Conservation (phyloP, 1,140 invertebrate genomes). For the Drosophila cardini region DNA sequence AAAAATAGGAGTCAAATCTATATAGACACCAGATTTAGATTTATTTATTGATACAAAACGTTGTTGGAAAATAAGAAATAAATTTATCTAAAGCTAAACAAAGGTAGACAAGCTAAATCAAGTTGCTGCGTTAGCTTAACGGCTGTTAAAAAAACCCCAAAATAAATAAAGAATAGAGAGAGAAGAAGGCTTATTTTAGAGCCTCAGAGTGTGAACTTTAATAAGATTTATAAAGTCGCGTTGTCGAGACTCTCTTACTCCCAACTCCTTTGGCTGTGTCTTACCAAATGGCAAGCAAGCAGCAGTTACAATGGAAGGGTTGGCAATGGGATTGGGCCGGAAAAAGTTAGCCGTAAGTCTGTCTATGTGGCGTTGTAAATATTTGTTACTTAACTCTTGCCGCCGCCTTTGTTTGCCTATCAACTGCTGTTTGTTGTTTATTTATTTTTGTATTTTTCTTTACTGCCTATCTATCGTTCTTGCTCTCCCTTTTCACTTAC, state of each 20-base stretch:
- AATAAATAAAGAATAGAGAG: constrained; percentile 18
- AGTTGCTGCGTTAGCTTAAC: background rate
- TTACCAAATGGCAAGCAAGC: constrained; percentile 59
- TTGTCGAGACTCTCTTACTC: constrained; percentile 13
- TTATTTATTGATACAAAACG: background rate
- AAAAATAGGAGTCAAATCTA: background rate
- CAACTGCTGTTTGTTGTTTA: constrained; percentile 47
- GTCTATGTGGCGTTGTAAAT: constrained; percentile 64
- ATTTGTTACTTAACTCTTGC: constrained; percentile 80
- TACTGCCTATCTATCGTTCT: constrained; percentile 3
- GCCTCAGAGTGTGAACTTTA: constrained; percentile 65
- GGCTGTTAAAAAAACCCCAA: constrained; percentile 23
- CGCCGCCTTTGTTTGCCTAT: constrained; percentile 65
- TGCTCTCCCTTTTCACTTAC: constrained; percentile 1
- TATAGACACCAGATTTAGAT: constrained; percentile 1
- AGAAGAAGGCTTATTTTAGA: constrained; percentile 61
- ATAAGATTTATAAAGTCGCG: constrained; percentile 79
- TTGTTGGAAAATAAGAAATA: constrained; percentile 35
- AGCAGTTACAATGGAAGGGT: constrained; percentile 1
- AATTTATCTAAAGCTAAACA: constrained; percentile 40
- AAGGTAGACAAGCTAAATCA: constrained; percentile 44
- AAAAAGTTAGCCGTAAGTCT: constrained; percentile 5
- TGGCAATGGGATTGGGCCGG: background rate
- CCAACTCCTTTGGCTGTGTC: constrained; percentile 53
- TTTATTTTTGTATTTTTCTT: constrained; percentile 60